Evolutionary conservation across 1,140 invertebrate genomes (phyloP), one percentile per base, ranked within the genome.

Genomic region (Drosophila ironensis): DNA sequence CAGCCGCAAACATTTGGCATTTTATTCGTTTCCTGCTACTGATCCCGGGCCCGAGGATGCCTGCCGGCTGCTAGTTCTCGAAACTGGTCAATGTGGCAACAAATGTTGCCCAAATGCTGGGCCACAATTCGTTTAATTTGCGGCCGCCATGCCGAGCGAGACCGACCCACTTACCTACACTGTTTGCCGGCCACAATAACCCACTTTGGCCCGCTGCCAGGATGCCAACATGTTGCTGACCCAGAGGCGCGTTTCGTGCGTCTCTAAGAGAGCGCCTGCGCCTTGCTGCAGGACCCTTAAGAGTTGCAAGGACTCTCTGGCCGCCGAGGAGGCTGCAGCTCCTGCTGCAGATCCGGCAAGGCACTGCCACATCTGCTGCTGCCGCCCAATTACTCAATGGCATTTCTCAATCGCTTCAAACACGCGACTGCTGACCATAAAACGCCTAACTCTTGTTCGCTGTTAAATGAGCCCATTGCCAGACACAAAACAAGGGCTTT

Each of bases 91-190:
- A 22, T 46, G 52, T 35, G 53, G 70, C 80, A 86, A 86, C 78
- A 84, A 86, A 86, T 84, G 78, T 86, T 84, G 78, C 78, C n/a
- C 72, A 80, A 60, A 51, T 38, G 37, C 27, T 27, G 56, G 8
- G 57, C 78, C 78, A 67, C 78, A 82, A 82, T 78, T 82, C 73
- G 73, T 82, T 82, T 82, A 84, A 82, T 82, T 82, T 82, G 78
- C 44, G 78, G 78, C 73, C 59, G 44, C 8, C 52, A n/a, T 11
- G 53, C 28, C 45, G 56, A 46, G 27, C 28, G 52, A 48, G 19
- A n/a, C 47, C 53, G 48, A 40, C 72, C 74, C 47, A 82, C 72
- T 76, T 56, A 75, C 63, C 50, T 60, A 61, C 67, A 60, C 52
- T 56, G 53, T 37, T 11, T 48, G 64, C 42, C 24, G 41, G 48